These are phyloP conservation scores for Palythoa caribaeorum DNA, from an alignment of 92 coral and sea anemone species.

Conservation along the genomic window DNA sequence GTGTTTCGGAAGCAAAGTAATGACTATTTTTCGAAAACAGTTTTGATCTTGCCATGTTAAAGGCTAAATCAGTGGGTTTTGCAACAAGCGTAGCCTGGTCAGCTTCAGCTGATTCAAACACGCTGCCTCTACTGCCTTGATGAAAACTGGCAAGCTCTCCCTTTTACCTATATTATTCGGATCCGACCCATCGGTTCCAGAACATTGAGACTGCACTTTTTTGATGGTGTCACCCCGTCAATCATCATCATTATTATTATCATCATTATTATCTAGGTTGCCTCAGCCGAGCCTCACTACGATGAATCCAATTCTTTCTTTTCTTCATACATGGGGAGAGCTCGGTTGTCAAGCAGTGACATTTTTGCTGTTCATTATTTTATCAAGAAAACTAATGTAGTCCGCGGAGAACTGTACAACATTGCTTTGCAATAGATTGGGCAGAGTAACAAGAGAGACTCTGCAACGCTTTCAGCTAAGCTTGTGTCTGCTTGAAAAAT, in stretches of 20 bases:
- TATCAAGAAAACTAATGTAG: conserved; percentile 57
- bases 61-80: conserved; percentile 70
- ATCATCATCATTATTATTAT: conserved; percentile 8
- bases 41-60: conserved; percentile 45
- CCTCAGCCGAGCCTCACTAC: no score
- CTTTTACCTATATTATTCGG: conserved; percentile 17
- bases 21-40: no score
- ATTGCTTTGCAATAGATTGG: conserved; percentile 36
- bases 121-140: no score
- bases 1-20: no score
- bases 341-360: conserved; percentile 72
- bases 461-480: conserved; percentile 53
- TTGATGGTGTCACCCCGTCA: conserved; percentile 46
- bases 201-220: conserved; percentile 30
- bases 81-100: conserved; percentile 42
- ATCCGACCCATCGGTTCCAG: conserved; percentile 63
- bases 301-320: no score
- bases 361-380: conserved; percentile 64
- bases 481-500: conserved; percentile 65
- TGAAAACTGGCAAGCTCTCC: conserved; percentile 53
- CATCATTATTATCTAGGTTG: no score
- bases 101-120: conserved; percentile 45
- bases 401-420: conserved; percentile 67
- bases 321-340: no score
- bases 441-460: conserved; percentile 55